Percentiles rank a stretch among this genome's conserved stretches.
Evolutionary conservation across 2,113 vertebrate species (phyloP).

Genomic region (Notothenia rossii): DNA sequence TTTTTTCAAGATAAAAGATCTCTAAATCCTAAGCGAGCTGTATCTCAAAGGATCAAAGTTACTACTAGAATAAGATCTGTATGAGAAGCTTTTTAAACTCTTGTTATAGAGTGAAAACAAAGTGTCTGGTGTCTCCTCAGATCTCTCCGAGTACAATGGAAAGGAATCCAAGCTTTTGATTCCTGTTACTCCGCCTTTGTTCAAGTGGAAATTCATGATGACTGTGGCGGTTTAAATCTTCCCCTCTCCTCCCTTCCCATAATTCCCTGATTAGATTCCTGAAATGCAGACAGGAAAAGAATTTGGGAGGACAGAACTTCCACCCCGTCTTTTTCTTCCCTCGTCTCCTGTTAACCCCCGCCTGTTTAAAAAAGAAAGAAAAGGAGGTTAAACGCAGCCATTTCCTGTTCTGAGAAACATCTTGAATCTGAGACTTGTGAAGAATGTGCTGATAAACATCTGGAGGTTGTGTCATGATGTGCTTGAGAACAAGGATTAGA

Average conservation of each 20-base stretch:
- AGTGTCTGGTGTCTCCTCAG: background rate
- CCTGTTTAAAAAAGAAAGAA: background rate
- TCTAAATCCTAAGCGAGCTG: background rate
- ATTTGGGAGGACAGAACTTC: conserved; percentile 51
- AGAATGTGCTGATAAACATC: conserved; percentile 64
- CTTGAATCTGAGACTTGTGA: conserved; percentile 38
- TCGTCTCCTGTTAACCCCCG: conserved; percentile 29
- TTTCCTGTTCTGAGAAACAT: conserved; percentile 48
- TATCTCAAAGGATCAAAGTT: background rate
- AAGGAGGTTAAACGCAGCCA: conserved; percentile 18
- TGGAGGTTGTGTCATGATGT: conserved; percentile 49
- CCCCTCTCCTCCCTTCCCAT: conserved; percentile 34
- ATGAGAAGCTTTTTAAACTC: background rate
- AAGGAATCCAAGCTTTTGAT: background rate
- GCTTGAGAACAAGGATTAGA: conserved; percentile 27
- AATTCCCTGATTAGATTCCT: conserved; percentile 63
- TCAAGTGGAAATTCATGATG: conserved; percentile 2
- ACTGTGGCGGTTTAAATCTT: conserved; percentile 24
- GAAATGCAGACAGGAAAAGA: conserved; percentile 67
- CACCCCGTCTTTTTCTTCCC: conserved; percentile 34
- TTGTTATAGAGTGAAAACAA: background rate
- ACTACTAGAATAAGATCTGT: background rate
- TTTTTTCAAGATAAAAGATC: too few species aligned
- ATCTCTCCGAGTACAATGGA: background rate
- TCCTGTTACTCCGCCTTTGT: conserved; percentile 16